Evolutionary conservation across 2,113 vertebrate species (phyloP), one percentile per base, ranked within the genome.

Genomic region (Lycaon pictus): DNA sequence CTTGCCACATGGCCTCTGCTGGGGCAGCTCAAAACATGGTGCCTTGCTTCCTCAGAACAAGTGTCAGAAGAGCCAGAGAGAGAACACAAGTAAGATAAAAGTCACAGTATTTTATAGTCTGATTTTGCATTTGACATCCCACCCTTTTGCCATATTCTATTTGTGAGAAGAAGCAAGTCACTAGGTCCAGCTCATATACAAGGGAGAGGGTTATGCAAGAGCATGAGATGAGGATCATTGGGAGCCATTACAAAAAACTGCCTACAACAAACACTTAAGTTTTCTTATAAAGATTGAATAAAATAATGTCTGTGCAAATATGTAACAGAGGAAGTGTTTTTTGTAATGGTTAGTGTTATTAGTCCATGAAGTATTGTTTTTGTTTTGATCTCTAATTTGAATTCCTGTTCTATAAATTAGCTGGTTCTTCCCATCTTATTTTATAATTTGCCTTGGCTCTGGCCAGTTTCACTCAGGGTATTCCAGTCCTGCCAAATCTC

Each of bases 301-400:
- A 62, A 93, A 62, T 35, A 74, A 80, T 27, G 32, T 16, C 25
- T 55, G 37, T 48, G 32, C 60, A 92, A 92, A 92, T 74, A 71
- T 3, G 74, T 94, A 90, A 62, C 13, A 82, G 2, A 58, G 29
- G 77, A 87, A n/a, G 2, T 56, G 20, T 0, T 48, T 94, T 89
- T 91, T 19, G 2, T 63, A 71, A 58, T 83, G 2, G 55, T 53
- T 43, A 77, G 35, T 25, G 3, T 79, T 84, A 43, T 88, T 88
- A 85, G 17, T 91, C 55, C 23, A 48, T 35, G 62, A 83, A 0
- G 7, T 25, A 85, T 3, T 62, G 11, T 74, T 93, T 96, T 87
- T 65, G 37, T 27, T 88, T 71, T 51, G 5, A 55, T 94, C 63
- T 93, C 35, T 95, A 77, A 90, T 82, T 97, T 80, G 53, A 81